Conservation (phyloP, 2,113 vertebrate species). For the Circaetus cinerascens region DNA sequence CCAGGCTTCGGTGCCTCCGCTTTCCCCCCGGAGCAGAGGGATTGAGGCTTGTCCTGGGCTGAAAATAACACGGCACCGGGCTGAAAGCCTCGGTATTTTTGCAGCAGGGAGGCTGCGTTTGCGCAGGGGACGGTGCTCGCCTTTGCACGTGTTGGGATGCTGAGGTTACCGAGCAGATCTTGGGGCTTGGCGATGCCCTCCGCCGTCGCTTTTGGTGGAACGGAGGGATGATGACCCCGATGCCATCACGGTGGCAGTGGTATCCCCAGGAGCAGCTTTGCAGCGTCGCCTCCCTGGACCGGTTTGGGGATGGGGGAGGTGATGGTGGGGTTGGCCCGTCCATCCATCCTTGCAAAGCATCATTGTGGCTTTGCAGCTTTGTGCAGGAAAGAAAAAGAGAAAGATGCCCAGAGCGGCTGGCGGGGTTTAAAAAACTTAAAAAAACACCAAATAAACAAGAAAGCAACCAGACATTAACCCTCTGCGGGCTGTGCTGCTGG, state of each 20-base stretch:
- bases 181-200: background rate
- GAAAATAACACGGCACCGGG: fast-evolving
- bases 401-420: fast-evolving
- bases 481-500: background rate
- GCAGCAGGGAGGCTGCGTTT: background rate
- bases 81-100: background rate
- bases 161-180: background rate
- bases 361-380: background rate
- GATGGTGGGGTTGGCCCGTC: fast-evolving
- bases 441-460: background rate
- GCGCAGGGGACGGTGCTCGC: fast-evolving
- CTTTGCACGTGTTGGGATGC: fast-evolving
- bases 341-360: background rate
- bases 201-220: background rate
- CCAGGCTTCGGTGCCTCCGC: fast-evolving
- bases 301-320: fast-evolving
- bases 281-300: fast-evolving
- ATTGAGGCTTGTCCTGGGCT: background rate
- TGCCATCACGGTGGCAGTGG: fast-evolving
- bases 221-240: fast-evolving
- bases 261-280: background rate
- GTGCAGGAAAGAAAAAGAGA: background rate
- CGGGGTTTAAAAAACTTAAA: background rate
- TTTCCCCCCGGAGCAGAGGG: fast-evolving
- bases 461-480: background rate